Base-by-base conservation (phyloP, 2,113 vertebrate genomes). In the Gymnorhina tibicen region DNA sequence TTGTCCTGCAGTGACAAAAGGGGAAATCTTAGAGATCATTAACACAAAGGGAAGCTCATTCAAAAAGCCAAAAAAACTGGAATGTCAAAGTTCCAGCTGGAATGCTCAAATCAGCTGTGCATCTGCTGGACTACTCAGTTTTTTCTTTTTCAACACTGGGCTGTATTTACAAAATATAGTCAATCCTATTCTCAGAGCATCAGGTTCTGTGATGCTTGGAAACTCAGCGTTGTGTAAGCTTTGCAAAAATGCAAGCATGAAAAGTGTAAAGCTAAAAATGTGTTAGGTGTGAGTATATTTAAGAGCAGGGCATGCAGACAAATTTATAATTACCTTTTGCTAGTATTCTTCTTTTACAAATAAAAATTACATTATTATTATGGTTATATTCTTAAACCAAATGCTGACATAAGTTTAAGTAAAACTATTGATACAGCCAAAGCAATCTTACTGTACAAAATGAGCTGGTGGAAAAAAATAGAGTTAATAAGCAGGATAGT, bases 381-480 rank as follows among this genome's bases (percentile, higher is more conserved):
- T 56, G 30, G 69, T 74, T 64, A 47, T 22, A 62, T 23, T 74
- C 19, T 62, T 44, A 82, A 90, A 33, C 2, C 3, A 82, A 81
- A 87, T 72, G n/a, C 10, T 92, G 42, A 28, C 26, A 9, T 67
- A 68, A 59, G 2, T 67, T 92, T 75, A 22, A 74, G 3, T 53
- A 50, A 50, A 79, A 44, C 7, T 63, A n/a, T 37, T 88, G 13
- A 79, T 59, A 63, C 4, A 68, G 15, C 5, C 6, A 12, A 89
- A 89, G 21, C 2, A 73, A 56, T 56, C 7, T 35, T 6, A 80
- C 27, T 39, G 23, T 35, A 68, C 18, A 14, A 76, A 76, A 16
- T 0, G 0, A 55, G 6, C 5, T 26, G 10, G 13, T 80, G 42
- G 21, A 28, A 73, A 47, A 76, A 76, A 42, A 9, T 3, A 13